These are phyloP conservation scores for Busseola fusca DNA, from an alignment of 2,888 invertebrate species.

Conservation along the genomic window DNA sequence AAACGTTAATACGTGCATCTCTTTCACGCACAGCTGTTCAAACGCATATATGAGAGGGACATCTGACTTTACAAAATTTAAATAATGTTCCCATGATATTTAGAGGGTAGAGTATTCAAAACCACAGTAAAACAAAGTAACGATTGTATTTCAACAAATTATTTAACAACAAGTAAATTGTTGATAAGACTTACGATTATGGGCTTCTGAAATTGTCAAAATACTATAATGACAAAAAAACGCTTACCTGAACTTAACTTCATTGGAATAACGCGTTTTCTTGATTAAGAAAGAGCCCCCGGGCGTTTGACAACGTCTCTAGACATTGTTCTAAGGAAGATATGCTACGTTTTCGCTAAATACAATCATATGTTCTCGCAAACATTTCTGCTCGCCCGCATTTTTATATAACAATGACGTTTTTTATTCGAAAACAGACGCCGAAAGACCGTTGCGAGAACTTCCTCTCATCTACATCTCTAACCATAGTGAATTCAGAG, in stretches of 20 bases:
- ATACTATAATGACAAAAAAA: slow-evolving; percentile 46
- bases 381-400: slow-evolving; percentile 64
- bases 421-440: slow-evolving; percentile 52
- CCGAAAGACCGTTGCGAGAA: slow-evolving; percentile 78
- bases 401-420: slow-evolving; percentile 60
- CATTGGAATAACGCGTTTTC: slow-evolving; percentile 69
- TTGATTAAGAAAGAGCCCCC: slow-evolving; percentile 42
- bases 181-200: slow-evolving; percentile 20
- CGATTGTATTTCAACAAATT: not conserved
- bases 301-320: slow-evolving; percentile 36
- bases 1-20: slow-evolving; percentile 31
- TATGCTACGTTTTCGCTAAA: slow-evolving; percentile 44
- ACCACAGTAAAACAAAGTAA: slow-evolving; percentile 5
- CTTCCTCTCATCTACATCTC: slow-evolving; percentile 72
- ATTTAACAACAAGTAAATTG: slow-evolving; percentile 25
- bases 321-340: slow-evolving; percentile 41
- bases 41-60: slow-evolving; percentile 29
- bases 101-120: slow-evolving; percentile 25
- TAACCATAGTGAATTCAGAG: slow-evolving; percentile 76
- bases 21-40: slow-evolving; percentile 44
- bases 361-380: slow-evolving; percentile 62
- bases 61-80: slow-evolving; percentile 18
- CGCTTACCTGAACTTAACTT: slow-evolving; percentile 71
- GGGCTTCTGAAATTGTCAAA: slow-evolving; percentile 16
- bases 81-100: slow-evolving; percentile 21